Evolutionary conservation across 35 echinoderm and acorn worm species (phyloP).

Genomic region (Ptychodera flava): DNA sequence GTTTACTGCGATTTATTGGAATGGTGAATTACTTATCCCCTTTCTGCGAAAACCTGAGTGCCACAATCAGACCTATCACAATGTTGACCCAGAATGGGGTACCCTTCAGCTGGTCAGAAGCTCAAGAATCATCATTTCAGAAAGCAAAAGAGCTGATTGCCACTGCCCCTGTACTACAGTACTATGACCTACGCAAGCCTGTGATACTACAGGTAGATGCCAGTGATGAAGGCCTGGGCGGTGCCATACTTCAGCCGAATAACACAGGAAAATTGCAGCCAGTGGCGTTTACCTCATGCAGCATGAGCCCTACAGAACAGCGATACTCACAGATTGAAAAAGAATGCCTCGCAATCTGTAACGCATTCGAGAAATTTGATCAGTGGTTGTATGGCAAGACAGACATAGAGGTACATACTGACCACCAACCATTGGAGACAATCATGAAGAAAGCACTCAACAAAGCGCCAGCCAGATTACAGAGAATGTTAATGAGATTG

Average conservation of each 20-base stretch:
- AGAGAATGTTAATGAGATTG: slow-evolving; percentile 19
- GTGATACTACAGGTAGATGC: neutral
- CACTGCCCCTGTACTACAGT: neutral
- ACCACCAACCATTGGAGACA: slow-evolving; percentile 22
- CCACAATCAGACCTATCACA: neutral
- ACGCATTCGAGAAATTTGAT: slow-evolving; percentile 17
- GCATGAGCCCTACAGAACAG: neutral
- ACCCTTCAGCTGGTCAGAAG: neutral
- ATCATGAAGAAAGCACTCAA: slow-evolving; percentile 21
- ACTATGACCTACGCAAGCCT: neutral
- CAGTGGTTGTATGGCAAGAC: slow-evolving; percentile 6
- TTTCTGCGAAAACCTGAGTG: no score
- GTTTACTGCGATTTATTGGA: neutral
- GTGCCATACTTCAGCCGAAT: neutral
- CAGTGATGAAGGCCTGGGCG: neutral
- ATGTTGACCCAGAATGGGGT: neutral
- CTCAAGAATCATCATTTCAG: neutral
- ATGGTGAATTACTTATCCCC: slow-evolving; percentile 8
- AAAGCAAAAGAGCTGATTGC: neutral
- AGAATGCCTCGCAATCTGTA: neutral
- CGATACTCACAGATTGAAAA: slow-evolving; percentile 18
- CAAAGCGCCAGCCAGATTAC: slow-evolving; percentile 17
- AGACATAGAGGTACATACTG: slow-evolving; percentile 21
- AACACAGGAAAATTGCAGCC: neutral
- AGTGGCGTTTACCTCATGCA: slow-evolving; percentile 13